phyloP scores from a whole-genome alignment of 2,888 invertebrate genomes.

The Blera fallax region DNA sequence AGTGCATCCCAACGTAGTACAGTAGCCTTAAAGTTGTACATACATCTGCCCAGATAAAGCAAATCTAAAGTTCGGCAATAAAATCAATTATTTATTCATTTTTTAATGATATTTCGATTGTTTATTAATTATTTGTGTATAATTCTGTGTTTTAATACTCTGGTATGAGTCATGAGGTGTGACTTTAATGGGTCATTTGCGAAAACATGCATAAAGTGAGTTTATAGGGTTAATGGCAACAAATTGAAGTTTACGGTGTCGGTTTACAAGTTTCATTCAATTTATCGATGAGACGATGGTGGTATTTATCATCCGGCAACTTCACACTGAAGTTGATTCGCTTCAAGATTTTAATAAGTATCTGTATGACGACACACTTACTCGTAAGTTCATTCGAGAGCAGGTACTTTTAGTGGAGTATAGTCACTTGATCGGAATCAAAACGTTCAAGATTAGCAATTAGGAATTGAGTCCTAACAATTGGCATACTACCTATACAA shows the following conservation, averaged over 20 bases:
- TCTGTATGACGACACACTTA: too few species aligned
- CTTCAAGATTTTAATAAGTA: too few species aligned
- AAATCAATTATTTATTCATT: constrained; percentile 10
- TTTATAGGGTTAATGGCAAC: neutral
- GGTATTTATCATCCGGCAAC: neutral
- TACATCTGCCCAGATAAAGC: neutral
- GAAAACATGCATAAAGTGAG: neutral
- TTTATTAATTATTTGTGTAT: constrained; percentile 7
- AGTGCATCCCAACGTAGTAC: constrained; percentile 22
- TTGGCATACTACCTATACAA: too few species aligned
- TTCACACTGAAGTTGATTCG: too few species aligned
- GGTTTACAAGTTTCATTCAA: too few species aligned
- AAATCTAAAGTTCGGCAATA: constrained; percentile 21
- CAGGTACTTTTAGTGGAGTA: too few species aligned
- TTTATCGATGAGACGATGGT: neutral
- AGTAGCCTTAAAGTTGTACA: constrained; percentile 6
- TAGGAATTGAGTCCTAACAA: too few species aligned
- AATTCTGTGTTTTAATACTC: neutral
- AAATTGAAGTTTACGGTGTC: neutral
- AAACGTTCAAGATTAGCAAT: too few species aligned
- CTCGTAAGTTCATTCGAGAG: too few species aligned
- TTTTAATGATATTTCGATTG: constrained; percentile 22
- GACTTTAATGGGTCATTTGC: neutral
- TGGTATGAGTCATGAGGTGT: neutral
- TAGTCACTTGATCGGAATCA: too few species aligned